These are phyloP conservation scores for Drosophila kohkoa DNA, from an alignment of 1,140 invertebrate species.

Conservation along the genomic window DNA sequence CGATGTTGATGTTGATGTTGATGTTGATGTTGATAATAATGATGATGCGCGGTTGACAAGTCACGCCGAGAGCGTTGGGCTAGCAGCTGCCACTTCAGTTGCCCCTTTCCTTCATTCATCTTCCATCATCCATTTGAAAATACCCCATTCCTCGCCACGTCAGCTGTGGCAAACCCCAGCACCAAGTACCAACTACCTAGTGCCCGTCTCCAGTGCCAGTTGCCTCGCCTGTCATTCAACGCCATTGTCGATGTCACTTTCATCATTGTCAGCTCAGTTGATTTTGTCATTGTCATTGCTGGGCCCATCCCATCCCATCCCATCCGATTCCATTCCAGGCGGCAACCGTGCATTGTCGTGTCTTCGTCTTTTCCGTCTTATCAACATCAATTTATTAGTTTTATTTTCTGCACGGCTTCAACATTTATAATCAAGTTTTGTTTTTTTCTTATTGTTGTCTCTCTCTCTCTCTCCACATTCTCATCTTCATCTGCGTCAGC, in stretches of 20 bases:
- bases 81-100: slow-evolving; percentile 62
- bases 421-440: slow-evolving; percentile 70
- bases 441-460: slow-evolving; percentile 15
- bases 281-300: slow-evolving; percentile 80
- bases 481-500: slow-evolving; percentile 4
- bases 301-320: not conserved
- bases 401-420: slow-evolving; percentile 70
- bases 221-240: slow-evolving; percentile 35
- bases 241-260: slow-evolving; percentile 75
- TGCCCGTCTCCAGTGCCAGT: not conserved
- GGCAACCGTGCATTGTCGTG: not conserved
- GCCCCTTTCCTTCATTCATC: slow-evolving; percentile 12
- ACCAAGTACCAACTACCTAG: no score
- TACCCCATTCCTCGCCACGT: not conserved
- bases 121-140: slow-evolving; percentile 12
- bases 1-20: slow-evolving; percentile 32
- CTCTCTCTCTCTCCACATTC: not conserved
- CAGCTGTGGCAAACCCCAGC: slow-evolving; percentile 2
- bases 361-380: slow-evolving; percentile 32
- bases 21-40: slow-evolving; percentile 13
- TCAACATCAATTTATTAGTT: slow-evolving; percentile 79
- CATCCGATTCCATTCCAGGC: not conserved
- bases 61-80: slow-evolving; percentile 67
- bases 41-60: slow-evolving; percentile 71
- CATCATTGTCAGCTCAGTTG: slow-evolving; percentile 73